Percentiles rank a stretch among this genome's conserved stretches.
Evolutionary conservation across 2,113 vertebrate genomes (phyloP).

Genomic region (Nansenia antarctica): DNA sequence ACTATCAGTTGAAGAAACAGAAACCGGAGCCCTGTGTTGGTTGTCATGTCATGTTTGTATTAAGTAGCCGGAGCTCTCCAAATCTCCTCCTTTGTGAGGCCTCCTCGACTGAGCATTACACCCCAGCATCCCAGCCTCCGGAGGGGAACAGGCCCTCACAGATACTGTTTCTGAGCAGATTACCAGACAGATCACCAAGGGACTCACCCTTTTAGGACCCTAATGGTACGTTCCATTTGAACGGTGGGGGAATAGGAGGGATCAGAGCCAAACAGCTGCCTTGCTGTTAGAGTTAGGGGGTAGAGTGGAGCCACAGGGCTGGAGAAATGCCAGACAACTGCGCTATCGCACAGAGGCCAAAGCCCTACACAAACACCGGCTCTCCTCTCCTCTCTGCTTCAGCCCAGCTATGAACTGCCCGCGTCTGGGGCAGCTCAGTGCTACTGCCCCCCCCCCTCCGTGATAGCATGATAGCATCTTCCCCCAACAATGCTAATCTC

Average conservation of each 20-base stretch:
- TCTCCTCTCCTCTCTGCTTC: slow-evolving; percentile 22
- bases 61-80: not conserved
- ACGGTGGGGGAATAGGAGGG: not conserved
- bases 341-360: slow-evolving; percentile 18
- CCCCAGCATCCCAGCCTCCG: not conserved
- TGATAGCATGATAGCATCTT: slow-evolving; percentile 52
- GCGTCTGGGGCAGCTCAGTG: slow-evolving; percentile 20
- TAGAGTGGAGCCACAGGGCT: slow-evolving; percentile 5
- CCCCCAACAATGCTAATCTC: slow-evolving; percentile 49
- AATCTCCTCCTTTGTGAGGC: not conserved
- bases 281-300: not conserved
- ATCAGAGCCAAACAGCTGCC: not conserved
- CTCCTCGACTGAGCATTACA: not conserved
- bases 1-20: not conserved
- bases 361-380: slow-evolving; percentile 57
- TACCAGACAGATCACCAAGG: not conserved
- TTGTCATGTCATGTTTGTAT: not conserved
- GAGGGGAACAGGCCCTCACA: not conserved
- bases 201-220: slow-evolving; percentile 1
- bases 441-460: slow-evolving; percentile 9
- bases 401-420: slow-evolving; percentile 21
- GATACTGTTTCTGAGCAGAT: not conserved
- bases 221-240: not conserved
- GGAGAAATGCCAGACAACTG: slow-evolving; percentile 39
- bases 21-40: not conserved